Evolutionary conservation across 2,797 vertebrate genomes (phyloP), one percentile per base, ranked within the genome.

Genomic region (Florisuga fusca): DNA sequence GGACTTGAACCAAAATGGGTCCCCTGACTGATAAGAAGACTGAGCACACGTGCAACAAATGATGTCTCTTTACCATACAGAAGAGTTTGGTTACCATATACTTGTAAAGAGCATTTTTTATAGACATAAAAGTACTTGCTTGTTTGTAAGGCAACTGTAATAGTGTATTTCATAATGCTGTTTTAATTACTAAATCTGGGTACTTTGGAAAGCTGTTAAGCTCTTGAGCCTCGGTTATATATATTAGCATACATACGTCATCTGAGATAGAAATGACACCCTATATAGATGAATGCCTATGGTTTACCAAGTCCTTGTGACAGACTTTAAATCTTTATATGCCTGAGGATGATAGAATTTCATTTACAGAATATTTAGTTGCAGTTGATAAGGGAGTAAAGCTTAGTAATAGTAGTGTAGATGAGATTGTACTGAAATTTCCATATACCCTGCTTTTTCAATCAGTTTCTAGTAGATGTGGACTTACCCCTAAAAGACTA

Each of bases 301-400:
- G n/a, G 36, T 75, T 92, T 77, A 75, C 75, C 69, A 82, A 58
- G 26, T 72, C 59, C 62, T 74, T 69, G 72, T 91, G 73, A 36
- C 69, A 87, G 85, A 57, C 31, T 31, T 71, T 63, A 77, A 90
- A 77, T 83, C 57, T 33, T 38, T 74, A 43, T 54, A 21, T 64
- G 22, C 12, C 51, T 38, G 29, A 41, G 18, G 61, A 34, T 68
- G 57, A 41, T 48, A 29, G 43, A 80, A 27, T 45, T 85, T 46
- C 75, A 92, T 90, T 66, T 62, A 69, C n/a, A 75, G 84, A 51
- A 68, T 66, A 62, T 72, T n/a, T 75, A 89, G 92, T 89, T 57
- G 41, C 11, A 41, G 62, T 27, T 87, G 61, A 58, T 72, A 92
- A 81, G 73, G 46, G 67, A 82, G 19, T 64, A 75, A 88, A 94